Base-by-base conservation (phyloP, 2,888 invertebrate genomes). In the Agonum fuliginosum region DNA sequence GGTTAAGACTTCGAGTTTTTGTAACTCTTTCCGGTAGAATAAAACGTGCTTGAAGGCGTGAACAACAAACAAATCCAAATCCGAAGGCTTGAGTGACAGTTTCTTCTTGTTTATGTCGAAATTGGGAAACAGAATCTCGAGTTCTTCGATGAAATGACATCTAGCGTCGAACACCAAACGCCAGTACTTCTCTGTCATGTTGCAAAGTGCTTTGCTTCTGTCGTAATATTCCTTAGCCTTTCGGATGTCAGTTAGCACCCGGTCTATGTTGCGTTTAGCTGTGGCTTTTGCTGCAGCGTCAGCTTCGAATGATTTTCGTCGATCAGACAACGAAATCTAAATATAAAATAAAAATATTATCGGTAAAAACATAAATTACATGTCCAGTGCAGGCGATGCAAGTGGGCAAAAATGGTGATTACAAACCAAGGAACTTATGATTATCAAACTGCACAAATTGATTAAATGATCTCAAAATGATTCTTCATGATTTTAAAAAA, bases 101-200 rank as follows among this genome's bases (percentile, higher is more conserved):
- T 91, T 89, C 83, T 91, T 92, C n/a, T 92, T 91, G 4, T 90
- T 86, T 43, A 94, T 86, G 84, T 93, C 92, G 0, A 94, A 88
- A 65, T 91, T 90, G 0, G 95, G 95, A 82, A 94, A 92, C 46
- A 96, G 88, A 71, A 92, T 91, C 83, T 91, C 89, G 41, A 93
- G 87, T 85, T 93, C 92, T 78, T 92, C 90, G 17, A 90, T 87
- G 79, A 92, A 92, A 81, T 90, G 88, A 81, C 89, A 89, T 2
- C 92, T 88, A 0, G 92, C 91, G 34, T 87, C 84, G 80, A 90
- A 89, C 83, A 95, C 95, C 87, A 95, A 92, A 71, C 92, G 92
- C 93, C 96, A 95, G 84, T 95, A 97, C 82, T 91, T 93, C 80
- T 95, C 93, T 14, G 94, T 91, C 0, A 96, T 87, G 54, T 89